Conservation (phyloP, 2,888 invertebrate species). For the Ormyrus nitidulus region DNA sequence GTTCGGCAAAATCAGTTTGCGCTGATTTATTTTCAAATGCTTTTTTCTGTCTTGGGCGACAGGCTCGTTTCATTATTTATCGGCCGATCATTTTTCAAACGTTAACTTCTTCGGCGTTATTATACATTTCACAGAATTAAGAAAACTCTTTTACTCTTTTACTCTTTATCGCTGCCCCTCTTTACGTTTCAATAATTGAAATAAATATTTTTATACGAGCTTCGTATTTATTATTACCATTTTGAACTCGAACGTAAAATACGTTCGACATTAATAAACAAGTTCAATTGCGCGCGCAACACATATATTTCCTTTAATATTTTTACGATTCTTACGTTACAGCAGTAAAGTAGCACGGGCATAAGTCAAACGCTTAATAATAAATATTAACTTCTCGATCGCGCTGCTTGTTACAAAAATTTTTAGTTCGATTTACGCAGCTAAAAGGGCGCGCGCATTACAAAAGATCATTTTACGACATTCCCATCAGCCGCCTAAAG, state of each 20-base stretch:
- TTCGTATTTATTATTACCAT: too few species aligned
- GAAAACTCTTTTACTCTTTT: too few species aligned
- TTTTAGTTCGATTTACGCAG: constrained; percentile 40
- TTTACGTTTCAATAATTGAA: too few species aligned
- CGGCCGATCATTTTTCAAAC: too few species aligned
- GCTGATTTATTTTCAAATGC: not conserved
- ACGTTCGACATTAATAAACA: not conserved
- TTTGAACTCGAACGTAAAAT: too few species aligned
- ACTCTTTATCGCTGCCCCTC: too few species aligned
- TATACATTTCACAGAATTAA: too few species aligned
- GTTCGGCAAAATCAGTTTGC: constrained; percentile 1
- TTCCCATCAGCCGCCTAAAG: constrained; percentile 18
- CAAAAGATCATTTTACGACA: constrained; percentile 41
- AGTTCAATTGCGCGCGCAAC: not conserved
- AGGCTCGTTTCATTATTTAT: too few species aligned
- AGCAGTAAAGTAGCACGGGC: constrained; percentile 37
- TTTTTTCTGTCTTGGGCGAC: too few species aligned
- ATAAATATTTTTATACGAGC: too few species aligned
- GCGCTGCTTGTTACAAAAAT: constrained; percentile 32
- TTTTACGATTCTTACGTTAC: not conserved
- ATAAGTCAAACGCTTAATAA: constrained; percentile 39
- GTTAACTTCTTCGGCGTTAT: too few species aligned
- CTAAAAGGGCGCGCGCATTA: not conserved
- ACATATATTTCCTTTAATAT: not conserved
- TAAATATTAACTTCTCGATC: constrained; percentile 42